Base-by-base conservation (phyloP, 2,113 vertebrate species). In the Sitta europaea region DNA sequence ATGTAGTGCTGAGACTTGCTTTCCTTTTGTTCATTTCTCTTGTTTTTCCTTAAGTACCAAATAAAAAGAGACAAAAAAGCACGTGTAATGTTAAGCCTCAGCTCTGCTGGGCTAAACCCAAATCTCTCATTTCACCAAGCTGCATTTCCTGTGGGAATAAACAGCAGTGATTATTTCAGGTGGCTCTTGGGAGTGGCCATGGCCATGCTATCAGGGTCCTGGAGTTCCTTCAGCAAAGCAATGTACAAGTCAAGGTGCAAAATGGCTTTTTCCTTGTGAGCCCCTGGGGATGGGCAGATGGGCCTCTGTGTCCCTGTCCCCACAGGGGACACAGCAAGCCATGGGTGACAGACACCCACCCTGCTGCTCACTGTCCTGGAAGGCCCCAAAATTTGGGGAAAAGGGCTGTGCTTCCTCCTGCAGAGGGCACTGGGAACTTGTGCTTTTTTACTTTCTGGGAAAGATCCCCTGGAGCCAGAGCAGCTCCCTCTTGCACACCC, bases 371-470 rank as follows among this genome's bases (percentile, higher is more conserved):
- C 65, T 67, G 74, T 42, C 47, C 73, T 82, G 61, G 20, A 58
- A 58, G 38, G 59, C 47, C 38, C 51, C 22, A 25, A 4, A 76
- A 84, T 77, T 13, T 87, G 51, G 77, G 88, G 68, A 1, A 50
- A 71, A 85, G 53, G 74, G 78, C 35, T 19, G 40, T 47, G 70
- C 36, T 94, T 87, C 94, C 63, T 89, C 97, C 97, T 96, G 93
- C 86, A 97, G 96, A 96, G 96, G 97, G 96, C 95, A 94, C 86
- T 92, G 92, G 90, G 94, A 94, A 81, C 90, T 92, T 92, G 81
- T 58, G 53, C 47, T 91, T 90, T n/a, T 84, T 78, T 51, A 6
- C 45, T 81, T 86, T 40, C 23, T 3, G 0, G 29, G 55, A 57
- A 89, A 25, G 24, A 28, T 55, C 55, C 75, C n/a, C 22, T 17